These are phyloP conservation scores for Pantherophis vulpinus DNA, from an alignment of 2,797 vertebrate genomes.

Conservation along the genomic window DNA sequence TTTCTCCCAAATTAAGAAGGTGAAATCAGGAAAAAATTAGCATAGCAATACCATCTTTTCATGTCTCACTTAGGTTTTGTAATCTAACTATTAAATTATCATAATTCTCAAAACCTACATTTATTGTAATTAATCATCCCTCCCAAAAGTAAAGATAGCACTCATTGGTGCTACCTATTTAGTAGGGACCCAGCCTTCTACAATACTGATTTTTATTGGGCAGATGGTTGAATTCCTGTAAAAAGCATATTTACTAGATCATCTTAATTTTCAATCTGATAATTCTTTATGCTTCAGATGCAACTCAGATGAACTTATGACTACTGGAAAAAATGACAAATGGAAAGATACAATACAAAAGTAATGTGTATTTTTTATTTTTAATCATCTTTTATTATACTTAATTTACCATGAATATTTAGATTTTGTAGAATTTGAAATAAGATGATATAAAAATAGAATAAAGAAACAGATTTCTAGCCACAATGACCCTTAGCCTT, in stretches of 20 bases:
- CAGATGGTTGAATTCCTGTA: neutral
- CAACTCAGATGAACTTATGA: neutral
- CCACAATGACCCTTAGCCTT: neutral
- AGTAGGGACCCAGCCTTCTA: neutral
- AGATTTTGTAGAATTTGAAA: neutral
- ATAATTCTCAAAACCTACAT: neutral
- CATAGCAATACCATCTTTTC: neutral
- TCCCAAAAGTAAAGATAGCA: neutral
- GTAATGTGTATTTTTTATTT: neutral
- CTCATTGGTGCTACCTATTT: neutral
- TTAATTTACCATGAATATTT: neutral
- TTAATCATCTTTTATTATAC: neutral
- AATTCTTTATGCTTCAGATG: neutral
- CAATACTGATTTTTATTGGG: neutral
- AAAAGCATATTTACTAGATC: neutral
- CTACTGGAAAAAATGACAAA: neutral
- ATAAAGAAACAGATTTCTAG: neutral
- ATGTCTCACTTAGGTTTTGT: neutral
- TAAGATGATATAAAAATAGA: neutral
- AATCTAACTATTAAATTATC: neutral
- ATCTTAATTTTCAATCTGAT: neutral
- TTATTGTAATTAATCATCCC: neutral
- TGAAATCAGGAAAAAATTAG: neutral
- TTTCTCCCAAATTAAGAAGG: neutral
- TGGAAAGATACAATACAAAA: neutral